A percentile compares a stretch with the other conserved stretches of the same genome.
Evolutionary conservation across 1,140 invertebrate species (phyloP).

Genomic region (Dolichoris vasculosae): DNA sequence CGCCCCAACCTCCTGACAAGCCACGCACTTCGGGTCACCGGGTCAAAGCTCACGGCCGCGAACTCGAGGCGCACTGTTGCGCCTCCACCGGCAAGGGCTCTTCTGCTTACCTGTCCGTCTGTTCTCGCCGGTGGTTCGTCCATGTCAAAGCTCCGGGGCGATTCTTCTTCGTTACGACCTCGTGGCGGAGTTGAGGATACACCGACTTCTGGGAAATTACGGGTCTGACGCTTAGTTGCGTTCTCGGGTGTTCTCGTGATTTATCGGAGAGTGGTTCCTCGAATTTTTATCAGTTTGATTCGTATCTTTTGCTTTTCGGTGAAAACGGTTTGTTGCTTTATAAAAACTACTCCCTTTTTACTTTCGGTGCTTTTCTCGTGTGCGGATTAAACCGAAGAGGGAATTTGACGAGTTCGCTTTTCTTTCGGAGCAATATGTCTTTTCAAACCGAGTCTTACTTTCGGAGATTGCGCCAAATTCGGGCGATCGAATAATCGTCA

Average conservation of each 20-base stretch:
- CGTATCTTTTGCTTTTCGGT: not conserved
- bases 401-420: too few species aligned
- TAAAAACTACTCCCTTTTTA: not conserved
- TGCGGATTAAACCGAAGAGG: too few species aligned
- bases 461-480: too few species aligned
- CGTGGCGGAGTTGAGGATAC: not conserved
- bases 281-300: not conserved
- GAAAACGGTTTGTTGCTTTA: not conserved
- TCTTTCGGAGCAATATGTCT: too few species aligned
- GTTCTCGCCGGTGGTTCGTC: not conserved
- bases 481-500: not conserved
- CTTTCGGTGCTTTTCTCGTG: not conserved
- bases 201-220: not conserved
- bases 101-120: constrained; percentile 20
- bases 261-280: not conserved
- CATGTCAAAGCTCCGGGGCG: not conserved
- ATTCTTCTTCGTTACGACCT: not conserved
- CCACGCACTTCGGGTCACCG: constrained; percentile 70
- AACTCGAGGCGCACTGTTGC: constrained; percentile 68
- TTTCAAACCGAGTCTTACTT: too few species aligned
- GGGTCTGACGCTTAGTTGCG: not conserved
- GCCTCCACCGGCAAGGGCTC: constrained; percentile 55
- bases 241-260: not conserved
- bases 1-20: constrained; percentile 53
- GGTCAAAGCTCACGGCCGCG: constrained; percentile 73